phyloP scores from a whole-genome alignment of 2,797 vertebrate species.

The Acanthurus leucopareius region DNA sequence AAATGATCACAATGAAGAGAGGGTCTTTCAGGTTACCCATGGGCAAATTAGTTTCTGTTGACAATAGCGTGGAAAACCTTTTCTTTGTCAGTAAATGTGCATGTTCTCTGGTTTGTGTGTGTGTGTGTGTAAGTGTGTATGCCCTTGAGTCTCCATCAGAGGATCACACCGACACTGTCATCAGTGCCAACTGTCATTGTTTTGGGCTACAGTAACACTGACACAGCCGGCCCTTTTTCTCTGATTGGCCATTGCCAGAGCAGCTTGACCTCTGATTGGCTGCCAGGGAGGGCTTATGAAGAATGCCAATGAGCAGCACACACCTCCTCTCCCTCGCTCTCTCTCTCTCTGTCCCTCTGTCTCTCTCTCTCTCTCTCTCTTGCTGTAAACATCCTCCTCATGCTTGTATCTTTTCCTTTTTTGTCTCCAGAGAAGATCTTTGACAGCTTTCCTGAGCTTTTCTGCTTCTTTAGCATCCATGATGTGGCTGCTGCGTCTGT shows the following conservation, averaged over 20 bases:
- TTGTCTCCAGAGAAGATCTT: conserved; percentile 48
- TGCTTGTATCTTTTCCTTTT: conserved; percentile 48
- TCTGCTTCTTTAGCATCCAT: conserved; percentile 8
- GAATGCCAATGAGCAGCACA: conserved; percentile 82
- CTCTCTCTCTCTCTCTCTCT: conserved; percentile 29
- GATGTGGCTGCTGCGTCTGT: conserved; percentile 32
- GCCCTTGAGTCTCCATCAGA: conserved; percentile 58
- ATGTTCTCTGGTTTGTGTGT: neutral
- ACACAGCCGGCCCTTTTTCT: conserved; percentile 54
- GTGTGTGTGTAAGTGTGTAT: conserved; percentile 33
- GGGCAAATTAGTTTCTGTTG: too few species aligned
- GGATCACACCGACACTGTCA: conserved; percentile 48
- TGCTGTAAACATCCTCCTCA: conserved; percentile 75
- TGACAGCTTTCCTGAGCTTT: conserved; percentile 51
- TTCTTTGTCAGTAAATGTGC: neutral
- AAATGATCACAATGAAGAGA: too few species aligned
- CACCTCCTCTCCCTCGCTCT: conserved; percentile 44
- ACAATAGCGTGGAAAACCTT: too few species aligned
- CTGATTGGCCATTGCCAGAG: conserved; percentile 77
- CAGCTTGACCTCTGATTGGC: conserved; percentile 86
- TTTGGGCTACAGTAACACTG: conserved; percentile 71
- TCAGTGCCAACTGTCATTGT: conserved; percentile 73
- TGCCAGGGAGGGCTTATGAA: conserved; percentile 75
- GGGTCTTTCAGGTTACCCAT: too few species aligned
- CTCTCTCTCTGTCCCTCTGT: conserved; percentile 34